These are phyloP conservation scores for Diplosoma virens DNA, from an alignment of 23 tunicate genomes.

Conservation along the genomic window DNA sequence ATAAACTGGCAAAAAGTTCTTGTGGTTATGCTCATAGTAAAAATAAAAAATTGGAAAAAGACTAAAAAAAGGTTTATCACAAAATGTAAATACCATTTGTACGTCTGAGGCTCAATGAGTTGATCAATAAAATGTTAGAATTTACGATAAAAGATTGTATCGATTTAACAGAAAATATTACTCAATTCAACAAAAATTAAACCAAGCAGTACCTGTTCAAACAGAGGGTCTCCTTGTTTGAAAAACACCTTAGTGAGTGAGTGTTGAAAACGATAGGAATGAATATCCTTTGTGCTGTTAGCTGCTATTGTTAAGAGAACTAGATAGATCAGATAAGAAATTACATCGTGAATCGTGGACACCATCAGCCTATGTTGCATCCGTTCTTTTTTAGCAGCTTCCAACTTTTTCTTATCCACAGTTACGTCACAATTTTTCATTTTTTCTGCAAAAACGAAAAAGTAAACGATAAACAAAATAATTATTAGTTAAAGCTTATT, in stretches of 20 bases:
- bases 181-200: no score
- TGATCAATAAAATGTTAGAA: no score
- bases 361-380: conserved; percentile 62
- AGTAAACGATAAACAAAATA: background rate
- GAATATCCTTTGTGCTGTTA: conserved; percentile 53
- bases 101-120: no score
- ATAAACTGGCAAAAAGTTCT: no score
- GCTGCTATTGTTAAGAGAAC: conserved; percentile 51
- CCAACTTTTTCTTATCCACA: background rate
- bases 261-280: conserved; percentile 33
- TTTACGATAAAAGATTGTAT: no score
- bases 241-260: conserved; percentile 62
- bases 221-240: conserved; percentile 32
- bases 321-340: conserved; percentile 57
- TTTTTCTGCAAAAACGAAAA: background rate
- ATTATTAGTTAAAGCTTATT: background rate
- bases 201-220: conserved; percentile 70
- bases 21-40: no score
- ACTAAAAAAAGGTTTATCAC: no score
- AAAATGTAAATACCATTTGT: no score
- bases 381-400: conserved; percentile 24
- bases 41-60: no score
- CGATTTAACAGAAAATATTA: no score
- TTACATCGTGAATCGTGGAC: conserved; percentile 53
- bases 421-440: background rate